These are phyloP conservation scores for Listronotus bonariensis DNA, from an alignment of 1,140 invertebrate genomes.

Conservation along the genomic window DNA sequence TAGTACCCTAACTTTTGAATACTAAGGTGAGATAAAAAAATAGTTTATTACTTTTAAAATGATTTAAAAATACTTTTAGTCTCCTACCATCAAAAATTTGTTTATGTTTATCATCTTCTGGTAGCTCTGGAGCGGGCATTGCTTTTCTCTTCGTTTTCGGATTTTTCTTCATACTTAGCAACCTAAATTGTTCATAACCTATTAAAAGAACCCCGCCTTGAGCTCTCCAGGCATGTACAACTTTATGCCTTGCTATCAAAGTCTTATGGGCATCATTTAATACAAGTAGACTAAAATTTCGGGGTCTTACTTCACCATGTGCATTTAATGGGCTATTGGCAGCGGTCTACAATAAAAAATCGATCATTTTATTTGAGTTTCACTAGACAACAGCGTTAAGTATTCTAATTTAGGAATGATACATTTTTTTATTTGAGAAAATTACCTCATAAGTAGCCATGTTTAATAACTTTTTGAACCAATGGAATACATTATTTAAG, in stretches of 20 bases:
- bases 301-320: constrained; percentile 67
- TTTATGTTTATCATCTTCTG: constrained; percentile 82
- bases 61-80: no score
- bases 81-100: constrained; percentile 76
- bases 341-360: constrained; percentile 46
- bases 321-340: constrained; percentile 58
- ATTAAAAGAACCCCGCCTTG: constrained; percentile 93
- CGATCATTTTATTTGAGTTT: no score
- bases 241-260: constrained; percentile 65
- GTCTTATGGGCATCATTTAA: constrained; percentile 95
- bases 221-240: constrained; percentile 79
- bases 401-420: no score
- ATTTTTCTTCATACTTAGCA: constrained; percentile 80
- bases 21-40: no score
- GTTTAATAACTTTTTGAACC: no score
- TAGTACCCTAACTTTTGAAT: no score
- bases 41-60: no score
- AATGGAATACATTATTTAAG: no score
- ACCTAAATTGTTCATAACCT: constrained; percentile 95
- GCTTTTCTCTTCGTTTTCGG: constrained; percentile 62
- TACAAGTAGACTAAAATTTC: constrained; percentile 87
- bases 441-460: no score
- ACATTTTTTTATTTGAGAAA: no score
- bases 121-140: constrained; percentile 55
- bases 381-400: no score